Evolutionary conservation across 1,140 invertebrate species (phyloP).

Genomic region (Drosophila ficusphila): DNA sequence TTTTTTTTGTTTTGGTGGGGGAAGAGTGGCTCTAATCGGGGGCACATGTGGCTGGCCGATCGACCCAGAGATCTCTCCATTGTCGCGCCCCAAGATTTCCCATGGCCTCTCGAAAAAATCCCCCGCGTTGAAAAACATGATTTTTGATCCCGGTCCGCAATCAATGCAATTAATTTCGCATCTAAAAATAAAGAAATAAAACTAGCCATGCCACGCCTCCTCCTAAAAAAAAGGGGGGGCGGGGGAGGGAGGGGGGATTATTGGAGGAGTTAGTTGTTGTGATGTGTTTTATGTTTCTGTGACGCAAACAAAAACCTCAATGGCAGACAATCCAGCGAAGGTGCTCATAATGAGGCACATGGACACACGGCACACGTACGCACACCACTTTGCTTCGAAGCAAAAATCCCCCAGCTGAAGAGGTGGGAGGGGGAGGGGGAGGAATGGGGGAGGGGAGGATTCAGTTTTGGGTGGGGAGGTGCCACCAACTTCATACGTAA

Average conservation of each 20-base stretch:
- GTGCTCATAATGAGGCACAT: constrained; percentile 39
- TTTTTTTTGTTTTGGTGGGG: too few relatives aligned
- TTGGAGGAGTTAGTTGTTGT: too few relatives aligned
- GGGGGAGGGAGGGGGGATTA: background rate
- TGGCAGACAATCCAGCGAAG: constrained; percentile 16
- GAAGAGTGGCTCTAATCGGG: background rate
- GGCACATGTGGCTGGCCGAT: background rate
- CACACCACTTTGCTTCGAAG: background rate
- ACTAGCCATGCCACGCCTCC: constrained; percentile 16
- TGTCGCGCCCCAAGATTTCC: constrained; percentile 19
- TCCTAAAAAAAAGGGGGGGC: background rate
- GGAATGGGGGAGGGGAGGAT: background rate
- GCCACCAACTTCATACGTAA: constrained; percentile 12
- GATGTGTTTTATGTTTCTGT: constrained; percentile 6
- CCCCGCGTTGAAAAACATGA: constrained; percentile 27
- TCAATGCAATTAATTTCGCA: constrained; percentile 54
- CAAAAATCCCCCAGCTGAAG: constrained; percentile 31
- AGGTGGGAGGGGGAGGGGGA: background rate
- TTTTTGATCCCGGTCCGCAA: constrained; percentile 26
- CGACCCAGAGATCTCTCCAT: constrained; percentile 6
- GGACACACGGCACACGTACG: constrained; percentile 5
- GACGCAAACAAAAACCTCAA: constrained; percentile 35
- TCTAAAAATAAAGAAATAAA: too few relatives aligned
- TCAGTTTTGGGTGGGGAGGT: background rate
- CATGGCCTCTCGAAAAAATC: constrained; percentile 42